Conservation (phyloP, 2,888 invertebrate species). For the Troides oblongomaculatus region DNA sequence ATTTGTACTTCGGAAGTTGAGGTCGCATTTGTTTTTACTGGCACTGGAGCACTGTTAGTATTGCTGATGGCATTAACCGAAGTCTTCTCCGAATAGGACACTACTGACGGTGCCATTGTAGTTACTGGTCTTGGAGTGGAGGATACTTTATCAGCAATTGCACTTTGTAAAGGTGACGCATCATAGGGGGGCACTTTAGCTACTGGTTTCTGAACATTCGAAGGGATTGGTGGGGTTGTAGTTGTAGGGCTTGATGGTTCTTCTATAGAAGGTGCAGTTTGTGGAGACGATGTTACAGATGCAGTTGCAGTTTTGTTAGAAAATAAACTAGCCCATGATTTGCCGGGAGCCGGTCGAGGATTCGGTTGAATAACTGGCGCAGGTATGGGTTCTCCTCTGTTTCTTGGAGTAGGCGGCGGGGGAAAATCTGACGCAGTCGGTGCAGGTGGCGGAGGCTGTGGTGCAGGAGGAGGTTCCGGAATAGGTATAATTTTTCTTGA, state of each 20-base stretch:
- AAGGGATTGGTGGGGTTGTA: conserved; percentile 46
- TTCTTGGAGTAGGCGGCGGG: conserved; percentile 70
- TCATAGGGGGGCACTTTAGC: conserved; percentile 82
- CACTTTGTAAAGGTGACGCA: conserved; percentile 65
- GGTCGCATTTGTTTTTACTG: conserved; percentile 40
- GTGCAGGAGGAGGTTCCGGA: conserved; percentile 58
- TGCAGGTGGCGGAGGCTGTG: conserved; percentile 69
- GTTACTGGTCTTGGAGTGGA: conserved; percentile 41
- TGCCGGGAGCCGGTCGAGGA: conserved; percentile 67
- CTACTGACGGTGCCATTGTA: conserved; percentile 37
- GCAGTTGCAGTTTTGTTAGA: conserved; percentile 55
- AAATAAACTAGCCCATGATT: conserved; percentile 86
- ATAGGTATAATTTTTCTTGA: conserved; percentile 57
- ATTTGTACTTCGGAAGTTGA: conserved; percentile 44
- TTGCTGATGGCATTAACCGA: conserved; percentile 59
- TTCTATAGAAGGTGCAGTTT: conserved; percentile 46
- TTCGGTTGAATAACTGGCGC: conserved; percentile 57
- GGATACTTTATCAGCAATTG: conserved; percentile 51
- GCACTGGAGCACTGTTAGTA: conserved; percentile 39
- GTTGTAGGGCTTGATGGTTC: conserved; percentile 60
- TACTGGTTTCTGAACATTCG: conserved; percentile 76
- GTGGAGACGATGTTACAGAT: conserved; percentile 36
- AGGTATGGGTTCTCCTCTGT: conserved; percentile 59
- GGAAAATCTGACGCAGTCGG: conserved; percentile 77
- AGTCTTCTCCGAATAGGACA: conserved; percentile 65